phyloP scores from a whole-genome alignment of 2,888 invertebrate species.

The Onthophagus sagittarius region DNA sequence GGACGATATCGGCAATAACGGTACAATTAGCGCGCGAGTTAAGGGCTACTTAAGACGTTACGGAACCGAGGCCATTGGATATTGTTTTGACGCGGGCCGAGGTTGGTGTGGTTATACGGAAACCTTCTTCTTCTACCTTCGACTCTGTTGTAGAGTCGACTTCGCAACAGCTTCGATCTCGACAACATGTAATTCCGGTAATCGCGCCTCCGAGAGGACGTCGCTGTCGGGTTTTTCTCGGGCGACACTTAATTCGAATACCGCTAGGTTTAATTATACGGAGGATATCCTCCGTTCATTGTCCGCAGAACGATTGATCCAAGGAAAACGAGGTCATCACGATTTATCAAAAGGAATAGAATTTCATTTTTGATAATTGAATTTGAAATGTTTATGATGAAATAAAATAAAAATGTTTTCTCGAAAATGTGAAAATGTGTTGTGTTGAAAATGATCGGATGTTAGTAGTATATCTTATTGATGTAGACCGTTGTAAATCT shows the following conservation, averaged over 20 bases:
- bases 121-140: not conserved
- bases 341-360: not conserved
- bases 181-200: not conserved
- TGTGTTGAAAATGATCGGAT: too few species aligned
- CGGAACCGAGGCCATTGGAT: not conserved
- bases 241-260: not conserved
- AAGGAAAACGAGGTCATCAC: not conserved
- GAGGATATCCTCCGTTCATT: not conserved
- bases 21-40: not conserved
- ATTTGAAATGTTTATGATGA: too few species aligned
- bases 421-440: too few species aligned
- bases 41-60: not conserved
- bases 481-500: constrained; percentile 38
- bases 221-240: not conserved
- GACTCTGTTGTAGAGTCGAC: not conserved
- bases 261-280: not conserved
- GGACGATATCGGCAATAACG: not conserved
- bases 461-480: not conserved
- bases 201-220: not conserved
- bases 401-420: too few species aligned
- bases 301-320: not conserved
- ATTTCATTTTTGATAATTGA: too few species aligned
- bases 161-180: not conserved
- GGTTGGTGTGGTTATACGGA: not conserved
- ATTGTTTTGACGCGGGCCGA: not conserved